phyloP scores from a whole-genome alignment of 1,140 invertebrate species.

The Temnothorax nylanderi region DNA sequence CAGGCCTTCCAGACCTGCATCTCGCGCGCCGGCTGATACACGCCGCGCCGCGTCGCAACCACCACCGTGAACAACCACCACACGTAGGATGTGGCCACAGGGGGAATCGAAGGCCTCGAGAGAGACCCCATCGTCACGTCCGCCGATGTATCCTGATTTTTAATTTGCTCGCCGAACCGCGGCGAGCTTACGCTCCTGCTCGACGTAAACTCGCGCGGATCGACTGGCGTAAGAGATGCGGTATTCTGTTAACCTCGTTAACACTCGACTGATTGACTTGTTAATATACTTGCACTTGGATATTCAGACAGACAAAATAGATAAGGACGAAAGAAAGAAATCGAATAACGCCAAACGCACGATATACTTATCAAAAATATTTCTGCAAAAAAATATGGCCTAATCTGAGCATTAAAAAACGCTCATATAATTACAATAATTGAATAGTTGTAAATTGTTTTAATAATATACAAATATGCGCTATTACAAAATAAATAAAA shows the following conservation, averaged over 20 bases:
- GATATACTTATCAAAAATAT: neutral
- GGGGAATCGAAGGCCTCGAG: slow-evolving; percentile 52
- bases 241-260: neutral
- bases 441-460: neutral
- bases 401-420: neutral
- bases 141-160: slow-evolving; percentile 66
- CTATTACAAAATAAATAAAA: slow-evolving; percentile 26
- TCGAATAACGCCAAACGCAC: too few species aligned
- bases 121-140: slow-evolving; percentile 52
- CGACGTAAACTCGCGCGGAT: neutral
- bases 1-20: slow-evolving; percentile 78
- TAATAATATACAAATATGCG: slow-evolving; percentile 6
- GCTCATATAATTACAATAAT: neutral
- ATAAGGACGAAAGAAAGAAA: neutral
- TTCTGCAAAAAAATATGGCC: neutral
- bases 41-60: slow-evolving; percentile 70
- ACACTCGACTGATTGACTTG: neutral
- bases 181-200: neutral
- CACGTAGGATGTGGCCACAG: slow-evolving; percentile 23
- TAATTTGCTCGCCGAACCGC: slow-evolving; percentile 59
- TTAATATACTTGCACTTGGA: neutral
- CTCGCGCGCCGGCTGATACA: slow-evolving; percentile 70
- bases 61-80: slow-evolving; percentile 66
- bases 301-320: neutral
- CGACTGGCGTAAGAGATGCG: neutral